A percentile compares a stretch with the other conserved stretches of the same genome.
These are phyloP conservation scores for Aurelia aurita complex sp. Pacific DNA, from an alignment of 30 jellyfish, hydroid and myxozoan genomes.

Conservation along the genomic window DNA sequence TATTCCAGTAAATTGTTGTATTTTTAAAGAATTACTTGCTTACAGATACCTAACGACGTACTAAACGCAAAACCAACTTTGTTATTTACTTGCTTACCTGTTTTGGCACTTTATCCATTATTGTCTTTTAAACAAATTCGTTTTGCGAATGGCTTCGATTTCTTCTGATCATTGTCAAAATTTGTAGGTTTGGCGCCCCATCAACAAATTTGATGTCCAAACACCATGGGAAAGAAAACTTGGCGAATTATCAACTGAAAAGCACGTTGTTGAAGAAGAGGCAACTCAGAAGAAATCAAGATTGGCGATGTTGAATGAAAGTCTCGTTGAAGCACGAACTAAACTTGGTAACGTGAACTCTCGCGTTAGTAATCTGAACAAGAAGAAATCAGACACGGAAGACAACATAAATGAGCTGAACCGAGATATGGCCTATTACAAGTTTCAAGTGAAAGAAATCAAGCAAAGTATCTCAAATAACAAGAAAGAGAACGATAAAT, in stretches of 20 bases:
- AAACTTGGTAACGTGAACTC: background rate
- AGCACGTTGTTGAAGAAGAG: background rate
- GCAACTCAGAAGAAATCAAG: background rate
- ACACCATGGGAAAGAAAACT: constrained; percentile 57
- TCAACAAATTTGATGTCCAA: constrained; percentile 30
- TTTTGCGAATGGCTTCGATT: background rate
- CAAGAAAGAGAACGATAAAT: background rate
- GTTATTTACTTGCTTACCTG: no score
- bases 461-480: constrained; percentile 9
- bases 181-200: constrained; percentile 58
- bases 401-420: constrained; percentile 6
- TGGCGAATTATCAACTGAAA: constrained; percentile 33
- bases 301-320: constrained; percentile 5
- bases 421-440: background rate
- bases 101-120: no score
- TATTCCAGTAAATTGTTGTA: no score
- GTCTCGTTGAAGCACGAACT: constrained; percentile 9
- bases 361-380: background rate
- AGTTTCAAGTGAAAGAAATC: constrained; percentile 16
- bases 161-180: background rate
- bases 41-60: no score
- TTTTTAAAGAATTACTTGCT: no score
- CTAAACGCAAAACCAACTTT: no score
- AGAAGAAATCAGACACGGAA: background rate
- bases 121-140: no score